phyloP scores from a whole-genome alignment of 92 coral and sea anemone genomes.

The Actinostola sp. region DNA sequence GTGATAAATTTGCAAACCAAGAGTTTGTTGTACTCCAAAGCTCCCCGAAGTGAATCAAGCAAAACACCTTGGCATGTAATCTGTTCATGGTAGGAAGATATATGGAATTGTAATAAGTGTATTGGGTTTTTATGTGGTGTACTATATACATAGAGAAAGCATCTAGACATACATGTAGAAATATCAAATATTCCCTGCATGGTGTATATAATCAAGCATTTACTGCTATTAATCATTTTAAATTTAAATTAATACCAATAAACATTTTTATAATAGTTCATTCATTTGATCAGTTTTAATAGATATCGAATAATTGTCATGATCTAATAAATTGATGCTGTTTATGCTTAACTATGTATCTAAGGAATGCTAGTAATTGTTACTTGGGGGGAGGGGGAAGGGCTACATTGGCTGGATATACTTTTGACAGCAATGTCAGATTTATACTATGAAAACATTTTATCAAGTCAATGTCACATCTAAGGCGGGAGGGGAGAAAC shows the following conservation, averaged over 20 bases:
- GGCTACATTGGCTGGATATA: too few species aligned
- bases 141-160: background rate
- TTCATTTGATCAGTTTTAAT: slow-evolving; percentile 21
- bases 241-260: slow-evolving; percentile 19
- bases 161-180: slow-evolving; percentile 8
- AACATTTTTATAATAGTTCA: slow-evolving; percentile 26
- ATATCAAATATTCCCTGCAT: slow-evolving; percentile 26
- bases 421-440: too few species aligned
- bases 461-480: too few species aligned
- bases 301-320: slow-evolving; percentile 10
- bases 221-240: slow-evolving; percentile 26
- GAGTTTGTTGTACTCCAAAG: too few species aligned
- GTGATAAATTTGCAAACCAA: too few species aligned
- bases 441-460: too few species aligned
- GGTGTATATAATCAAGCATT: slow-evolving; percentile 27
- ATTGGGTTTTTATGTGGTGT: slow-evolving; percentile 1
- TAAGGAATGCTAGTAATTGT: background rate
- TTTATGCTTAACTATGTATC: background rate
- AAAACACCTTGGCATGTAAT: too few species aligned
- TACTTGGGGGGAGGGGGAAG: too few species aligned
- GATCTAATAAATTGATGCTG: slow-evolving; percentile 22
- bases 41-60: too few species aligned
- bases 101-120: too few species aligned
- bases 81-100: too few species aligned
- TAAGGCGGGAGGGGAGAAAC: too few species aligned